These are phyloP conservation scores for Macrophya annulata DNA, from an alignment of 2,888 invertebrate species.

Conservation along the genomic window DNA sequence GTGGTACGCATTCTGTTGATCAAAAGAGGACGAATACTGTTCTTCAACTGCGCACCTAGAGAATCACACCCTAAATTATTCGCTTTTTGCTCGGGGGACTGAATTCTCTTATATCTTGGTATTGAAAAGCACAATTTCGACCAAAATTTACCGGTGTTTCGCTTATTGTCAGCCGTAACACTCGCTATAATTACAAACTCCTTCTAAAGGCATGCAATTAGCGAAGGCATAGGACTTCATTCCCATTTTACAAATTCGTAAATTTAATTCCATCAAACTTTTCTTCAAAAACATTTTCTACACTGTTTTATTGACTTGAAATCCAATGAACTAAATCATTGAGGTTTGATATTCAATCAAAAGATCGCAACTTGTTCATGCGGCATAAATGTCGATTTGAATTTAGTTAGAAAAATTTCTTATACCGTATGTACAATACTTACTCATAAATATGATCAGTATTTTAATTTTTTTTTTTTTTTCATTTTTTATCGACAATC, in stretches of 20 bases:
- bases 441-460: background rate
- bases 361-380: too few relatives aligned
- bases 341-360: constrained; percentile 13
- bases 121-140: constrained; percentile 36
- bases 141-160: constrained; percentile 15
- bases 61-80: constrained; percentile 25
- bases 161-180: constrained; percentile 14
- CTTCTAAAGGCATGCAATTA: background rate
- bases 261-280: constrained; percentile 21
- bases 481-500: background rate
- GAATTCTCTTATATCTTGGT: constrained; percentile 7
- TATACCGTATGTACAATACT: background rate
- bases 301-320: background rate
- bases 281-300: background rate
- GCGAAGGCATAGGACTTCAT: background rate
- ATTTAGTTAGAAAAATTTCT: background rate
- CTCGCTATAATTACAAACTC: background rate
- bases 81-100: background rate
- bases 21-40: constrained; percentile 40
- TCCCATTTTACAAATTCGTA: background rate
- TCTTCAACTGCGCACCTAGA: background rate
- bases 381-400: background rate
- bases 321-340: background rate
- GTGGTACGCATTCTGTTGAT: constrained; percentile 45
- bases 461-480: background rate